Base-by-base conservation (phyloP, 2,888 invertebrate species). In the Acrobeloides nanus region DNA sequence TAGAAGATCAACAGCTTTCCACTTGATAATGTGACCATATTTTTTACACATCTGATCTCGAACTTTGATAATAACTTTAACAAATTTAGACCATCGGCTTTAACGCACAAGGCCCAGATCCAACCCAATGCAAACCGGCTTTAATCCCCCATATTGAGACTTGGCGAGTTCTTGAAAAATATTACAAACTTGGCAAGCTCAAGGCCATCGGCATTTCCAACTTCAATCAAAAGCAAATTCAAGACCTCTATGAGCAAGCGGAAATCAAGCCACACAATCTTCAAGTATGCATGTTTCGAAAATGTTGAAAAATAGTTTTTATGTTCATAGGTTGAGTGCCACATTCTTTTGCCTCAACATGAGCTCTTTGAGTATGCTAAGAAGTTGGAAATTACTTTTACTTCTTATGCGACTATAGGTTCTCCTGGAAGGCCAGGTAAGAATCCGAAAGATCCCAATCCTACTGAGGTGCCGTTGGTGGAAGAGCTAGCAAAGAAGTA, bases 311-410 rank as follows among this genome's bases (percentile, higher is more conserved):
- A n/a, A n/a, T n/a, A n/a, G n/a, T n/a, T n/a, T n/a, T n/a, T n/a
- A n/a, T n/a, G n/a, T n/a, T n/a, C n/a, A n/a, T n/a, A n/a, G n/a
- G n/a, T 62, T 42, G 88, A 89, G 74, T 76, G 84, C 24, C 86
- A 88, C 67, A 80, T 83, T 21, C 83, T 86, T 61, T 82, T 84
- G 64, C 87, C 86, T 74, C 85, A 86, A 74, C 75, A 79, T 23
- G 78, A 80, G 18, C 72, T 86, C 49, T 43, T 68, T 3, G 75
- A 81, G 1, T 81, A 81, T 46, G 84, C 84, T 59, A 79, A 80
- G 40, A 74, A 79, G 21, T 76, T 82, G 24, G 79, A 81, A 20
- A 84, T 89, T 3, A 46, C 45, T 8, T 50, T 67, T 12, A 64
- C 63, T 1, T 62, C 67, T 4, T 68, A 57, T 38, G 64, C 59